Percentiles rank a stretch among this genome's conserved stretches.
These are phyloP conservation scores for Piaya cayana DNA, from an alignment of 2,113 vertebrate species.

Conservation along the genomic window DNA sequence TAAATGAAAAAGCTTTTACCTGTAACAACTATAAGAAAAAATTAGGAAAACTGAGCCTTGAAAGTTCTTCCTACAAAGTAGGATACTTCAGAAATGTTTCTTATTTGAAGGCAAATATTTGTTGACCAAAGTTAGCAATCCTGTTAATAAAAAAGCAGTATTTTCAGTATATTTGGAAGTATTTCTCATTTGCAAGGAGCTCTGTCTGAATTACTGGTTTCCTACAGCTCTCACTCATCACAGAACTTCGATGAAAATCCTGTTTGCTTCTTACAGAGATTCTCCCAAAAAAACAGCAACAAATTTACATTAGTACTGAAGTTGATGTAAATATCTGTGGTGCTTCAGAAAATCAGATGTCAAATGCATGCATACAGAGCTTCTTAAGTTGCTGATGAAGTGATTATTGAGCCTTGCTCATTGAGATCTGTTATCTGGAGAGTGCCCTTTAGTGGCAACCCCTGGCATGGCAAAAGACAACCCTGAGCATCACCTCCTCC, in stretches of 20 bases:
- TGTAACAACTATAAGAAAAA: background rate
- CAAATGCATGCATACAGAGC: background rate
- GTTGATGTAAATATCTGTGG: background rate
- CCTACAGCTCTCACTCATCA: background rate
- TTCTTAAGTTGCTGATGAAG: background rate
- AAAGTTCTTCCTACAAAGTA: background rate
- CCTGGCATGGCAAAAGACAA: background rate
- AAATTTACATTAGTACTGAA: background rate
- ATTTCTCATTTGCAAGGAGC: background rate
- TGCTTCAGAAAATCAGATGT: background rate
- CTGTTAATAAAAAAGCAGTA: background rate
- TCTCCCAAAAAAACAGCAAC: background rate
- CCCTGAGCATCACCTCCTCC: background rate
- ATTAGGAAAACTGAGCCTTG: background rate
- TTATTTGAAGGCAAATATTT: background rate
- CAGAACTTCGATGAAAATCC: background rate
- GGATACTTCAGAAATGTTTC: background rate
- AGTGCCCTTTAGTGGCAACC: rapidly evolving
- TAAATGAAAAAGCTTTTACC: background rate
- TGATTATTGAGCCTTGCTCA: background rate
- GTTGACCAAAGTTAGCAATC: background rate
- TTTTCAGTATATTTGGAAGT: background rate
- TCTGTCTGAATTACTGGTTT: background rate
- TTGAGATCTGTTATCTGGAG: background rate
- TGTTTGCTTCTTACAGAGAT: background rate